These are phyloP conservation scores for Flabesymbios commensalis DNA, from an alignment of 2,888 invertebrate genomes.

Conservation along the genomic window DNA sequence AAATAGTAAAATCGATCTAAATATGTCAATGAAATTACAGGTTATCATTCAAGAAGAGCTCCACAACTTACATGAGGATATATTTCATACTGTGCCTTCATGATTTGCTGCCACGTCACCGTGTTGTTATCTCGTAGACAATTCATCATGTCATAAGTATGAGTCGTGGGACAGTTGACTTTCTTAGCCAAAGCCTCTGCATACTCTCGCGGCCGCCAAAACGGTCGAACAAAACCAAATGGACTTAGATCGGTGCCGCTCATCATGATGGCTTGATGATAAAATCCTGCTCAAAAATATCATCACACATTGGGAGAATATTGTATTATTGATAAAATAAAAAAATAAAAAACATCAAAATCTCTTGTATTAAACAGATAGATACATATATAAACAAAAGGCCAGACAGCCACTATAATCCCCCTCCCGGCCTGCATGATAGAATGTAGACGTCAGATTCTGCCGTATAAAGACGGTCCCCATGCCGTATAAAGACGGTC, in stretches of 20 bases:
- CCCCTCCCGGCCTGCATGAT: too few species aligned
- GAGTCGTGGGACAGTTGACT: conserved; percentile 46
- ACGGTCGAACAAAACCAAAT: conserved; percentile 33
- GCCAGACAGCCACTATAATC: too few species aligned
- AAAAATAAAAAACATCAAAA: too few species aligned
- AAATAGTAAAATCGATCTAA: too few species aligned
- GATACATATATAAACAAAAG: too few species aligned
- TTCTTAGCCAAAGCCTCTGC: conserved; percentile 30
- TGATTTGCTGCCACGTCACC: conserved; percentile 47
- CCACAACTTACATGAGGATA: conserved; percentile 46
- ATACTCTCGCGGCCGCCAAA: conserved; percentile 36
- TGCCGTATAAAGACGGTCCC: too few species aligned
- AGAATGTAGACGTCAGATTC: too few species aligned
- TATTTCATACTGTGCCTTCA: conserved; percentile 54
- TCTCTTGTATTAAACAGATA: too few species aligned
- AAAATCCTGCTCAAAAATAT: conserved; percentile 27
- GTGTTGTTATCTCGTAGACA: conserved; percentile 51
- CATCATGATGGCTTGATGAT: conserved; percentile 40
- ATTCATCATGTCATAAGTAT: conserved; percentile 47
- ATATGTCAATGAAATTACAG: too few species aligned
- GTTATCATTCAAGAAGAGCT: too few species aligned
- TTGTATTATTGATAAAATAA: background rate
- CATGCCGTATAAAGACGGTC: too few species aligned
- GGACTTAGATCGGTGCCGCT: conserved; percentile 38
- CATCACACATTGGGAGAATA: too few species aligned